Evolutionary conservation across 1,140 invertebrate species (phyloP).

Genomic region (Scaptomyza pallida): DNA sequence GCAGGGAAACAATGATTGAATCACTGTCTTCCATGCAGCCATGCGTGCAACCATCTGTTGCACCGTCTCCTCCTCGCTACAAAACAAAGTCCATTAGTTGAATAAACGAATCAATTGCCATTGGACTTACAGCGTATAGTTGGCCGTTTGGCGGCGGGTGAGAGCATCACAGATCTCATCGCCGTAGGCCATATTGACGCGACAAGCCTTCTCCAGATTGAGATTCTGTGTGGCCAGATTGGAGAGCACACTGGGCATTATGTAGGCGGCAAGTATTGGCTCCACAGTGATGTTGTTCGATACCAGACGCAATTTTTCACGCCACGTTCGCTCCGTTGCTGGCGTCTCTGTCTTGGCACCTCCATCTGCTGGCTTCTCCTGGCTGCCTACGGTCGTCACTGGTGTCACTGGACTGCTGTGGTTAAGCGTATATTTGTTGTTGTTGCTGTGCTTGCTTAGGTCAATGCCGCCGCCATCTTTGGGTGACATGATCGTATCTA

Average conservation of each 20-base stretch:
- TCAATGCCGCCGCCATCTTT: conserved; percentile 61
- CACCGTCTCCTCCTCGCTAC: conserved; percentile 88
- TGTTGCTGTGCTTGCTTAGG: conserved; percentile 47
- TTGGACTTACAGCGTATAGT: conserved; percentile 86
- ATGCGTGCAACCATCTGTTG: conserved; percentile 91
- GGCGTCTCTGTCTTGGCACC: conserved; percentile 9
- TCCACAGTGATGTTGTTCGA: conserved; percentile 91
- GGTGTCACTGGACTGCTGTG: conserved; percentile 9
- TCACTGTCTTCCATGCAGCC: conserved; percentile 91
- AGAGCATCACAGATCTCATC: conserved; percentile 90
- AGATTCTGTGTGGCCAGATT: conserved; percentile 92
- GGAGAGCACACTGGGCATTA: conserved; percentile 91
- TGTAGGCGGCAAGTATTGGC: conserved; percentile 91
- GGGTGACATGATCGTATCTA: conserved; percentile 49
- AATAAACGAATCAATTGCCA: not conserved
- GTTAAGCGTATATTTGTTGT: conserved; percentile 54
- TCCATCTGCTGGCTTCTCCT: conserved; percentile 15
- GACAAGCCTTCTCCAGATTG: conserved; percentile 92
- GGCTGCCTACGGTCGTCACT: not conserved
- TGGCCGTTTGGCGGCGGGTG: conserved; percentile 88
- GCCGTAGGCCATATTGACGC: conserved; percentile 90
- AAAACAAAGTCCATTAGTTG: not conserved
- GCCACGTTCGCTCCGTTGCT: conserved; percentile 63
- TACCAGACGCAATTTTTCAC: conserved; percentile 85
- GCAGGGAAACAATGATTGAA: conserved; percentile 90